A percentile compares a stretch with the other conserved stretches of the same genome.
These are phyloP conservation scores for Chaenodraco wilsoni DNA, from an alignment of 2,797 vertebrate species.

Conservation along the genomic window DNA sequence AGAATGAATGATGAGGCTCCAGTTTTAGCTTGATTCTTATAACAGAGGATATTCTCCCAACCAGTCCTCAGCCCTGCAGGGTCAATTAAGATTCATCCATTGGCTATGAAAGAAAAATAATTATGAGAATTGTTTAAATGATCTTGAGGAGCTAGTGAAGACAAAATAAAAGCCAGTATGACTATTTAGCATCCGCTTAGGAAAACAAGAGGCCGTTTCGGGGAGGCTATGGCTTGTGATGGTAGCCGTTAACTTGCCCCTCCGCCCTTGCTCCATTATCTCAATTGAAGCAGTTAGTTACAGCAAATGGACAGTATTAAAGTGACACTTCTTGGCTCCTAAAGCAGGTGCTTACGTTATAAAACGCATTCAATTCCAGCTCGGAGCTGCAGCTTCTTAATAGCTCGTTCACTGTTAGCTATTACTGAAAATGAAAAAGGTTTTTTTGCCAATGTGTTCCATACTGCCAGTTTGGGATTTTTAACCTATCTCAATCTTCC, in stretches of 20 bases:
- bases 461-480: slow-evolving; percentile 40
- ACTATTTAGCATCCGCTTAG: slow-evolving; percentile 20
- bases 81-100: slow-evolving; percentile 28
- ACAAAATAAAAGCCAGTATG: slow-evolving; percentile 7
- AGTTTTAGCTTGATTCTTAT: slow-evolving; percentile 7
- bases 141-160: slow-evolving; percentile 25
- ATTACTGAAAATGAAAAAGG: slow-evolving; percentile 65
- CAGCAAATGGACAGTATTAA: slow-evolving; percentile 69
- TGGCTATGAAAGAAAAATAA: slow-evolving; percentile 11
- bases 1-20: slow-evolving; percentile 8
- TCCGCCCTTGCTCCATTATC: slow-evolving; percentile 67
- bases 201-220: slow-evolving; percentile 23
- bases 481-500: slow-evolving; percentile 48
- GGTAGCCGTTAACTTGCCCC: slow-evolving; percentile 34
- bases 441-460: slow-evolving; percentile 41
- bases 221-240: slow-evolving; percentile 7
- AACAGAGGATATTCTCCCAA: slow-evolving; percentile 25
- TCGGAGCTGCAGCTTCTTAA: slow-evolving; percentile 61
- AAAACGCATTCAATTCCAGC: slow-evolving; percentile 59
- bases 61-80: slow-evolving; percentile 19
- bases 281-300: slow-evolving; percentile 71
- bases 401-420: slow-evolving; percentile 58
- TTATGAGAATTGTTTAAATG: slow-evolving; percentile 19
- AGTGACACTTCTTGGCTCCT: slow-evolving; percentile 67
- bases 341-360: slow-evolving; percentile 67